These are phyloP conservation scores for Villa cingulata DNA, from an alignment of 2,888 invertebrate species.

Conservation along the genomic window DNA sequence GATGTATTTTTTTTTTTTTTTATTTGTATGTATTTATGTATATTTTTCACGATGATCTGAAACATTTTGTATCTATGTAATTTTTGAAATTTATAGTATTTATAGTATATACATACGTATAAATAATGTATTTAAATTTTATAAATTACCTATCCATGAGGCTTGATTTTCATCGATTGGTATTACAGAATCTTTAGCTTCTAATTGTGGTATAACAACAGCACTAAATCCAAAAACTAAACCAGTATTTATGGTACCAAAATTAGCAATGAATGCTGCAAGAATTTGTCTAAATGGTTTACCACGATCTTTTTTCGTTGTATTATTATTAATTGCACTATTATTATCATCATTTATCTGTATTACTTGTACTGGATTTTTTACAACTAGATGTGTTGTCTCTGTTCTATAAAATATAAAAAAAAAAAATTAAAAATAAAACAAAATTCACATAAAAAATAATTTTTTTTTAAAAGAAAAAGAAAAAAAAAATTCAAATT, in stretches of 20 bases:
- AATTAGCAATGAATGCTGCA: constrained; percentile 49
- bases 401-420: background rate
- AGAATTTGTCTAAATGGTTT: constrained; percentile 43
- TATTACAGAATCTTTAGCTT: constrained; percentile 38
- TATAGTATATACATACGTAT: too few relatives aligned
- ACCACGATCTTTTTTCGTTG: constrained; percentile 25
- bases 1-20: too few relatives aligned
- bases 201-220: constrained; percentile 48
- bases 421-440: background rate
- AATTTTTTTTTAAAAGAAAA: too few relatives aligned
- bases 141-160: constrained; percentile 51
- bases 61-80: too few relatives aligned
- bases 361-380: background rate
- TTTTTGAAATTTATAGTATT: background rate
- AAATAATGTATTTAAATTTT: background rate
- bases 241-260: constrained; percentile 56
- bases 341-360: background rate
- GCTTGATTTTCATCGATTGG: constrained; percentile 43
- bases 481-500: too few relatives aligned
- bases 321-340: background rate
- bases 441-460: too few relatives aligned
- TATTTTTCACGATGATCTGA: too few relatives aligned
- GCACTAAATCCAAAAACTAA: constrained; percentile 58
- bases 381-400: background rate
- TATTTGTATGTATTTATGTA: too few relatives aligned